Evolutionary conservation across 2,113 vertebrate genomes (phyloP).

Genomic region (Ammodytes marinus): DNA sequence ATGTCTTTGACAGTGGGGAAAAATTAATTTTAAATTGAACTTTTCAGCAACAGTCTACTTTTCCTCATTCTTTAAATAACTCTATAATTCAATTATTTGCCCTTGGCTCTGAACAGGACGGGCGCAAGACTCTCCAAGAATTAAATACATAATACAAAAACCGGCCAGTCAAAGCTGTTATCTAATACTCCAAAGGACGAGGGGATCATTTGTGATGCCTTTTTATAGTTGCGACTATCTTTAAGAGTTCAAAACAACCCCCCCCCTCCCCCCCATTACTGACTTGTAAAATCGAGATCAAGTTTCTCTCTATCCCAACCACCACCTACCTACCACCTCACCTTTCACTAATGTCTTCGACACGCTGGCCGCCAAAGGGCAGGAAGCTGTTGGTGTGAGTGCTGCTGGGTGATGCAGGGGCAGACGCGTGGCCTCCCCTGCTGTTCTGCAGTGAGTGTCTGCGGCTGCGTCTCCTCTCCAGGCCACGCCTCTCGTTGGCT

Average conservation of each 20-base stretch:
- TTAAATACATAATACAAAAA: constrained; percentile 57
- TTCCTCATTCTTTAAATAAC: constrained; percentile 56
- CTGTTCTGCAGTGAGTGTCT: constrained; percentile 91
- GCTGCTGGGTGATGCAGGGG: constrained; percentile 88
- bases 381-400: constrained; percentile 76
- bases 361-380: constrained; percentile 78
- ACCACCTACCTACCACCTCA: constrained; percentile 69
- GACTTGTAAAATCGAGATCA: no score
- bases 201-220: constrained; percentile 29
- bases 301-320: background rate
- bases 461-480: constrained; percentile 93
- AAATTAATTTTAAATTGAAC: constrained; percentile 66
- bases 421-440: constrained; percentile 88
- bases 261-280: no score
- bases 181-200: constrained; percentile 34
- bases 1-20: constrained; percentile 43
- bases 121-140: constrained; percentile 47
- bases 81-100: constrained; percentile 67
- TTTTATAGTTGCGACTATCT: constrained; percentile 32
- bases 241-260: constrained; percentile 31
- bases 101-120: constrained; percentile 38
- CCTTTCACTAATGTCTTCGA: constrained; percentile 91
- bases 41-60: constrained; percentile 49
- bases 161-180: constrained; percentile 55
- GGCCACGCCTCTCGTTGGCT: constrained; percentile 81